These are phyloP conservation scores for Diuraphis noxia DNA, from an alignment of 1,140 invertebrate species.

Conservation along the genomic window DNA sequence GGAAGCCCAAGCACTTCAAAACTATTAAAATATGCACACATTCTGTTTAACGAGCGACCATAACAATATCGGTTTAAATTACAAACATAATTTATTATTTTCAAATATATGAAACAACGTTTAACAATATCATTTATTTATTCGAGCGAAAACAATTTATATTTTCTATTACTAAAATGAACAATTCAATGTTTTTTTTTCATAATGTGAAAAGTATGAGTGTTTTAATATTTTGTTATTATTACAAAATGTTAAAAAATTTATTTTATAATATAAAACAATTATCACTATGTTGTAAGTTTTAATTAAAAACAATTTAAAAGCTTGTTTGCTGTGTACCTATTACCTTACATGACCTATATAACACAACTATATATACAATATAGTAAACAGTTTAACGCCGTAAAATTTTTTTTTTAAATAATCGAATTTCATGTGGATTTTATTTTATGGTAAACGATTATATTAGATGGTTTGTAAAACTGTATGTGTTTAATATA, in stretches of 20 bases:
- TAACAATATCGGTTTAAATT: slow-evolving; percentile 4
- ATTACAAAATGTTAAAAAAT: neutral
- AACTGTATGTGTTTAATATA: neutral
- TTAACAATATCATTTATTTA: neutral
- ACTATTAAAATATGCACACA: slow-evolving; percentile 29
- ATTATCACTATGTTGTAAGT: neutral
- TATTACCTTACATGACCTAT: neutral
- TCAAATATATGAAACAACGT: slow-evolving; percentile 7
- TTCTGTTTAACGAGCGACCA: neutral
- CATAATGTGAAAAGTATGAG: neutral
- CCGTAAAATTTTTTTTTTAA: neutral
- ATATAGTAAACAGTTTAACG: neutral
- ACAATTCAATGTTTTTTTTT: neutral
- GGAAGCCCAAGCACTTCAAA: neutral
- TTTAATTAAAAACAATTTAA: slow-evolving; percentile 2
- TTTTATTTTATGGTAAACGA: neutral
- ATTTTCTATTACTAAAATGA: neutral
- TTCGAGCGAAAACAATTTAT: neutral
- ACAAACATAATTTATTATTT: slow-evolving; percentile 28
- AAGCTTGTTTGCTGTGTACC: neutral
- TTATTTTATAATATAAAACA: neutral
- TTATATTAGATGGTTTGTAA: neutral
- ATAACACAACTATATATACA: neutral
- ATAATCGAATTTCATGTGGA: neutral
- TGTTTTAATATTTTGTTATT: neutral